Conservation (phyloP, 2,888 invertebrate species). For the Xestia ashworthii region DNA sequence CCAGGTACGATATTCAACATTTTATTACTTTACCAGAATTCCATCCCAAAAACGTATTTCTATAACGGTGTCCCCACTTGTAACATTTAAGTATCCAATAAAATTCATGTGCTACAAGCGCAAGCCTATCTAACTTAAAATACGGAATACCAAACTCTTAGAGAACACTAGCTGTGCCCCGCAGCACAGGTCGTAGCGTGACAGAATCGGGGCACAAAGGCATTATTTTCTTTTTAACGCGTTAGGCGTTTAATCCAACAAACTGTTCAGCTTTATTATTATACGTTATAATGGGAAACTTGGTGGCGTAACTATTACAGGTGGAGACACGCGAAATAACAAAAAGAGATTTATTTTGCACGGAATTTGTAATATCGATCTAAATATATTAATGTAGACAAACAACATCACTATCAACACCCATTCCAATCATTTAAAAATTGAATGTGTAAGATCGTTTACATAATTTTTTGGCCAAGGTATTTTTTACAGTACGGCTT, state of each 20-base stretch:
- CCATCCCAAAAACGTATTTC: not conserved
- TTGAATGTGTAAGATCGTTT: slow-evolving; percentile 6
- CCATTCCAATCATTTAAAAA: slow-evolving; percentile 14
- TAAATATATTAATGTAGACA: not conserved
- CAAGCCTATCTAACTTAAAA: not conserved
- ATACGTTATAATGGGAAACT: not conserved
- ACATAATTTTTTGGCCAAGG: slow-evolving; percentile 27
- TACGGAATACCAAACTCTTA: not conserved
- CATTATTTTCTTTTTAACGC: not conserved
- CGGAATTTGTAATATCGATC: slow-evolving; percentile 25
- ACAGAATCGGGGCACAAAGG: not conserved
- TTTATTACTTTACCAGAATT: slow-evolving; percentile 1
- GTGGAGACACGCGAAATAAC: slow-evolving; percentile 6
- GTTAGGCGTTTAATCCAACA: not conserved
- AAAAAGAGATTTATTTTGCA: slow-evolving; percentile 9
- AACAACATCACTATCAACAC: not conserved
- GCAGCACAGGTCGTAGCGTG: not conserved
- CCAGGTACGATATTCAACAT: not conserved
- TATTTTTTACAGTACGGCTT: slow-evolving; percentile 9
- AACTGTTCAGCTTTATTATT: not conserved
- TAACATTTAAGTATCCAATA: not conserved
- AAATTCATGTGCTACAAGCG: not conserved
- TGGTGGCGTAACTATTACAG: not conserved
- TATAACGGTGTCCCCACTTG: not conserved
- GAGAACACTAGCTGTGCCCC: not conserved